Evolutionary conservation across 2,888 invertebrate genomes (phyloP), one percentile per base, ranked within the genome.

Genomic region (Phortica okadai): DNA sequence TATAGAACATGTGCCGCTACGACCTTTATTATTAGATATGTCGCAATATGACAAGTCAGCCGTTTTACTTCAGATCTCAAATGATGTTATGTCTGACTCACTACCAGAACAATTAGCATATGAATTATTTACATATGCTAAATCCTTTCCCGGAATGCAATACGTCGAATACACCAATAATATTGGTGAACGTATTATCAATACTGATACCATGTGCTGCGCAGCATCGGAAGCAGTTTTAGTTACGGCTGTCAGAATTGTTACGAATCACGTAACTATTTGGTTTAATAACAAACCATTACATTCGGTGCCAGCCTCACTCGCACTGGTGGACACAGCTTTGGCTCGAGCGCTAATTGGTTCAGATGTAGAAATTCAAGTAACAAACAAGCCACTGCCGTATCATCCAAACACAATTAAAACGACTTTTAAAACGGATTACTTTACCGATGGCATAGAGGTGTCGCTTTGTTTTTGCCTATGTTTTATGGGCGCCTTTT

Each of bases 231-330:
- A 93, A 56, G 11, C 90, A 91, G 77, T 87, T 89, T 8, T 91
- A 94, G 87, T 94, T 67, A 92, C 92, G 0, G 94, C 94, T 0
- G 93, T 93, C 0, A 92, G 93, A 0, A 83, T 90, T 1, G 90
- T 91, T 2, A 73, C 82, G 4, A 80, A 83, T 1, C 84, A 90
- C 0, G 92, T 93, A 0, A 94, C 92, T 0, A 94, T 94, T 0
- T 94, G 94, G 93, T 95, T 96, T 91, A 96, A 96, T 85, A 95
- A 95, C 87, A 95, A 95, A 85, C 95, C 95, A 0, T 94, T 93
- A 84, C 96, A 96, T 88, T 93, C 94, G 66, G 93, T 94, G 0
- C 94, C 95, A 0, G 92, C 94, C 0, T 92, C 95, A 0, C 89
- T 96, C 1, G 93, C 93, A 45, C 89, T 94, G 0, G 88, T 94